Base-by-base conservation (phyloP, 1,140 invertebrate genomes). In the Nasonia longicornis region DNA sequence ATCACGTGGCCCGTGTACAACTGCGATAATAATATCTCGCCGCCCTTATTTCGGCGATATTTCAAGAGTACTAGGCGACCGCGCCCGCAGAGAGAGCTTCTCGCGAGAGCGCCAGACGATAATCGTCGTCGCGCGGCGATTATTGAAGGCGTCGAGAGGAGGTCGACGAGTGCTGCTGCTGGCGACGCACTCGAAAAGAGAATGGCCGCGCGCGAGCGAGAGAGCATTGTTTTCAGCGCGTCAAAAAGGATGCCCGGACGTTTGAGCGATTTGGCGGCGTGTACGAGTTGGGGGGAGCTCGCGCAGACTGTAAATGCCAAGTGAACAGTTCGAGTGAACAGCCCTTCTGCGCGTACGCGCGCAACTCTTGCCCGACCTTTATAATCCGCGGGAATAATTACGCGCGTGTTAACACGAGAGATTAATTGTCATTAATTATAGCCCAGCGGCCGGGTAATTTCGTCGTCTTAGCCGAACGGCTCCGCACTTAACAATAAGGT, bases 401-500 rank as follows among this genome's bases (percentile, higher is more conserved):
- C 87, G 88, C 11, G 84, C 84, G 79, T 31, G 79, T 69, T 64
- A 73, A 42, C 70, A 52, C 85, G 87, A 90, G 89, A 90, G 90
- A 91, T 90, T 91, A 91, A 91, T 91, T 90, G 89, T 89, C 89
- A 91, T 91, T 90, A 90, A 91, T 90, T 90, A 90, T 90, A 88
- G 89, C 89, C 85, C 85, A 86, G 87, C 78, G 84, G 31, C 31
- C 31, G 85, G 87, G 88, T 89, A 89, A 90, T 89, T 90, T 87
- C 86, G 88, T 87, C 88, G 88, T 89, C 88, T 88, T 87, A 85
- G 85, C 80, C 81, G 82, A 58, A 58, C 52, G 52, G 52, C 16
- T 20, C 48, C 86, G 64, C n/a, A 84, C 88, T 88, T 86, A 87
- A 88, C 89, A 87, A 89, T 89, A 88, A 87, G 86, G 85, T 85